Evolutionary conservation across 2,797 vertebrate species (phyloP).

Genomic region (Ctenosaura bakeri): DNA sequence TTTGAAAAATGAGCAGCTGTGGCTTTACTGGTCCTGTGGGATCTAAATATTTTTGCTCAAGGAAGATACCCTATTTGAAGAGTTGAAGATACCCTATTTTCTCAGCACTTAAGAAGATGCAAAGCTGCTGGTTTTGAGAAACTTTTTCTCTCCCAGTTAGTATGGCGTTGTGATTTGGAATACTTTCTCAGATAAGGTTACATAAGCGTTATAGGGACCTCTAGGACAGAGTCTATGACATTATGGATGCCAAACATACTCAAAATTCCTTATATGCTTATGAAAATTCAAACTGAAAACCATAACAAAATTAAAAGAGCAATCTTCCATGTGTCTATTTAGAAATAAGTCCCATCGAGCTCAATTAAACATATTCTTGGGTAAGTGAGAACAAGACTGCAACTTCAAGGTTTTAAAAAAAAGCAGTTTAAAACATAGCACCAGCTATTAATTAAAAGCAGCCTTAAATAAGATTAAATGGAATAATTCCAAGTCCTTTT

Average conservation of each 20-base stretch:
- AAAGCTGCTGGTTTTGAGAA: not conserved
- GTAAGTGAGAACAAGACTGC: not conserved
- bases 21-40: not conserved
- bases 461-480: not conserved
- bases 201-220: not conserved
- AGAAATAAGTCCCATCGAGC: not conserved
- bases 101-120: not conserved
- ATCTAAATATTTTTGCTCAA: slow-evolving; percentile 11
- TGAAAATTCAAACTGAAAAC: not conserved
- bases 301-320: not conserved
- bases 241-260: not conserved
- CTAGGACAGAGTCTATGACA: not conserved
- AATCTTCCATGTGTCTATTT: not conserved
- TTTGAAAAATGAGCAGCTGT: not conserved
- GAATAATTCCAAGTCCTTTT: not conserved
- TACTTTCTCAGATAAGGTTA: not conserved
- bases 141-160: not conserved
- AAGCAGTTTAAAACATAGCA: not conserved
- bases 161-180: not conserved
- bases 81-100: not conserved
- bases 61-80: not conserved
- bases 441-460: not conserved
- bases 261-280: not conserved
- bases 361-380: not conserved
- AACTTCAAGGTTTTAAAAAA: not conserved